Conservation (phyloP, 2,113 vertebrate genomes). For the Podiceps cristatus region DNA sequence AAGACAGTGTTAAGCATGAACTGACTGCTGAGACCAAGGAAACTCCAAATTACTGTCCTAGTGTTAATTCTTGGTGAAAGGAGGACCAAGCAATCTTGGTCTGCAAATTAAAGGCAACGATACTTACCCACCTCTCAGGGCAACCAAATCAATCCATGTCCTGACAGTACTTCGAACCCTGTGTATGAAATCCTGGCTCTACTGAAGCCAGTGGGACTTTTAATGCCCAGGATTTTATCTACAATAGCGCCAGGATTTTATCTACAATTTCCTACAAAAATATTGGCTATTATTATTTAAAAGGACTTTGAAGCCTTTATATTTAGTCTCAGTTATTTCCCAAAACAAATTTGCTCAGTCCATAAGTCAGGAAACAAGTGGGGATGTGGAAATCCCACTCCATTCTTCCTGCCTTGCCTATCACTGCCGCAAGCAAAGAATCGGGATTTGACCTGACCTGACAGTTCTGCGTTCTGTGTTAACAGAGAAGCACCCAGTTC, state of each 20-base stretch:
- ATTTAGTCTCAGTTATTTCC: background rate
- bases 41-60: background rate
- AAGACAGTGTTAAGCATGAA: background rate
- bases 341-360: background rate
- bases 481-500: background rate
- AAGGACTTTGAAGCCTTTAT: background rate
- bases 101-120: background rate
- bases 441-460: background rate
- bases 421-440: background rate
- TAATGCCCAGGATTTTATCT: background rate
- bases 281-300: background rate
- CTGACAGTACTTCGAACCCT: accelerated
- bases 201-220: background rate
- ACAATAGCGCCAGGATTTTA: background rate
- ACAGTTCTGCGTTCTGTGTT: background rate
- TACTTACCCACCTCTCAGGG: background rate
- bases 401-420: background rate
- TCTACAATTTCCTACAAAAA: background rate
- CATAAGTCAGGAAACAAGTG: background rate
- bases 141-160: background rate
- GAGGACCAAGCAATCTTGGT: background rate
- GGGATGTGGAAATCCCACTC: background rate
- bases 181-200: background rate
- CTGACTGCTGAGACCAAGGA: background rate
- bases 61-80: background rate